Percentiles rank a stretch among this genome's conserved stretches.
Conservation (phyloP, 1,140 invertebrate species). For the Caenorhabditis briggsae region DNA sequence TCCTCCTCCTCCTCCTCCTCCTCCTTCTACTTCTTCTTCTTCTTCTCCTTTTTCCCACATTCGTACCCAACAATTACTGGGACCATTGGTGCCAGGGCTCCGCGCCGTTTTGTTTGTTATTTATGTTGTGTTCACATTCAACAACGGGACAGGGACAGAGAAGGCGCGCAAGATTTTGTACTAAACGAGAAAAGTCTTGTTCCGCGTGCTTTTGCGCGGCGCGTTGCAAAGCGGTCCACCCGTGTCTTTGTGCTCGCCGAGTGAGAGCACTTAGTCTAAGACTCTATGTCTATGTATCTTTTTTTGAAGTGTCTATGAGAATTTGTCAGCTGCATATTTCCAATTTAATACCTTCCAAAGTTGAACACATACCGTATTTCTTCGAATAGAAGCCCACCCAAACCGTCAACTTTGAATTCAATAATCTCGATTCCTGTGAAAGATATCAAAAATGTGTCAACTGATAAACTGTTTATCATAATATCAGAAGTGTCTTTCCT, state of each 20-base stretch:
- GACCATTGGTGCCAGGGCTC: slow-evolving; percentile 31
- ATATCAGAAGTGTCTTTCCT: too few relatives aligned
- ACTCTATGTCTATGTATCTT: slow-evolving; percentile 7
- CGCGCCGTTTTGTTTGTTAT: slow-evolving; percentile 32
- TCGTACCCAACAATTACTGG: slow-evolving; percentile 48
- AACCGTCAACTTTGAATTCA: too few relatives aligned
- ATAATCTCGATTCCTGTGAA: too few relatives aligned
- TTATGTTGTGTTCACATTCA: slow-evolving; percentile 8
- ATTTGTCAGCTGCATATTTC: background rate
- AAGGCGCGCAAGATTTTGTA: slow-evolving; percentile 36
- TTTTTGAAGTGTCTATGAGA: background rate
- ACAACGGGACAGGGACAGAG: background rate
- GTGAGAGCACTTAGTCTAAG: slow-evolving; percentile 25
- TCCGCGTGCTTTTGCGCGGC: slow-evolving; percentile 27
- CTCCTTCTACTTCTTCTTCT: too few relatives aligned
- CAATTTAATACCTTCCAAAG: background rate
- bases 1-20: background rate
- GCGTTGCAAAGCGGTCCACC: slow-evolving; percentile 46
- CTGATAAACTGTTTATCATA: too few relatives aligned
- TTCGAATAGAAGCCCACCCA: too few relatives aligned
- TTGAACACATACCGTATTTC: too few relatives aligned
- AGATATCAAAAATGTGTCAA: too few relatives aligned
- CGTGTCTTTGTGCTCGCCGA: slow-evolving; percentile 50
- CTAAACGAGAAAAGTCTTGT: slow-evolving; percentile 34
- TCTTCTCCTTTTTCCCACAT: background rate